Evolutionary conservation across 2,797 vertebrate species (phyloP).

Genomic region (Columba guinea): DNA sequence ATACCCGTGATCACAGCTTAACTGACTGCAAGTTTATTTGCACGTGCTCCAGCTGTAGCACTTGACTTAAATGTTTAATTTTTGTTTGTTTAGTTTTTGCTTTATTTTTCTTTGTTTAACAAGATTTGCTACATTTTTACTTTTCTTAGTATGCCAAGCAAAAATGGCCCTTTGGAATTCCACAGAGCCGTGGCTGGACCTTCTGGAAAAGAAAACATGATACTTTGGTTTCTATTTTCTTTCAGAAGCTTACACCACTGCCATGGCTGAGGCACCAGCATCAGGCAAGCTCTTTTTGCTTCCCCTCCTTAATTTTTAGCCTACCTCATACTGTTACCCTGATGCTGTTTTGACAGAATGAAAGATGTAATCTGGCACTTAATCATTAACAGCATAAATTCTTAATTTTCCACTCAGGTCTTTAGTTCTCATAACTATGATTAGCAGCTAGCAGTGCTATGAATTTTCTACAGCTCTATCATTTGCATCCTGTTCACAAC

Average conservation of each 20-base stretch:
- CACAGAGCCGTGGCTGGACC: neutral
- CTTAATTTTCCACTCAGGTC: neutral
- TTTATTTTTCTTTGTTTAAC: neutral
- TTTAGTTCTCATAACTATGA: neutral
- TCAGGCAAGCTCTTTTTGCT: neutral
- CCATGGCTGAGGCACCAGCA: neutral
- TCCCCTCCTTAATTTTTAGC: neutral
- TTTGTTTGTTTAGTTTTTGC: neutral
- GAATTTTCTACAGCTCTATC: neutral
- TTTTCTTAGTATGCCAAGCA: neutral
- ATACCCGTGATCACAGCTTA: neutral
- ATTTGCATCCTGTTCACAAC: neutral
- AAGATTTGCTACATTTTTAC: neutral
- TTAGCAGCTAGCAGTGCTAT: neutral
- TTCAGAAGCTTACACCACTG: neutral
- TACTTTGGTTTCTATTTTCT: neutral
- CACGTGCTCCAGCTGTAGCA: neutral
- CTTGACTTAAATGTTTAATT: neutral
- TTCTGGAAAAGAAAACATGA: neutral
- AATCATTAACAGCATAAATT: neutral
- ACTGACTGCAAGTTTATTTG: neutral
- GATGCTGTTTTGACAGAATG: neutral
- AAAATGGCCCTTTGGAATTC: neutral
- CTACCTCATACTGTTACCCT: neutral
- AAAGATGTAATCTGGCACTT: neutral